Evolutionary conservation across 2,797 vertebrate genomes (phyloP).

Genomic region (Tokudaia tokunoshimensis): DNA sequence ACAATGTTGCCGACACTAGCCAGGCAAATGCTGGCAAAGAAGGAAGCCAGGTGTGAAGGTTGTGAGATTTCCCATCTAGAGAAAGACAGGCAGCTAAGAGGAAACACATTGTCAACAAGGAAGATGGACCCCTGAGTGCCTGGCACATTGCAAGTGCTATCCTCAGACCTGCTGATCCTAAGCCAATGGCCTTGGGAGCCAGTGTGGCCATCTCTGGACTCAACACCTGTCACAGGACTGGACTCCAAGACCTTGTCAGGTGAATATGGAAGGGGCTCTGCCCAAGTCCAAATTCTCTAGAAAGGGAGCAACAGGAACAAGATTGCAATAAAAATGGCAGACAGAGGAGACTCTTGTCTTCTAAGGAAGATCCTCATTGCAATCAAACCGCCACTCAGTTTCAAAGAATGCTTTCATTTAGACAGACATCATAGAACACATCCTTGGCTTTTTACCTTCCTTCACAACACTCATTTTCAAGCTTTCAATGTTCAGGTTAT

Average conservation of each 20-base stretch:
- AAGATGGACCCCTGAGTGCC: conserved; percentile 77
- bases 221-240: not conserved
- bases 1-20: not conserved
- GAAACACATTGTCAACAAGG: not conserved
- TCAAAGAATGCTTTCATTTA: conserved; percentile 50
- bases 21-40: not conserved
- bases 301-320: not conserved
- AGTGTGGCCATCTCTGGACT: not conserved
- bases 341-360: conserved; percentile 8
- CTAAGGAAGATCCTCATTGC: not conserved
- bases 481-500: conserved; percentile 35
- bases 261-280: not conserved
- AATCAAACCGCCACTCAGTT: conserved; percentile 39
- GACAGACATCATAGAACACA: not conserved
- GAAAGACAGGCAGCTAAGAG: conserved; percentile 26
- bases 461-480: conserved; percentile 22
- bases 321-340: conserved; percentile 31
- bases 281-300: conserved; percentile 37
- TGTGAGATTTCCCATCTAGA: conserved; percentile 41
- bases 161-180: not conserved
- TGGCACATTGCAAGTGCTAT: not conserved
- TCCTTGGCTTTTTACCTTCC: not conserved
- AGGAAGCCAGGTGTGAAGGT: not conserved
- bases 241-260: not conserved
- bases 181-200: conserved; percentile 39